These are phyloP conservation scores for Ophion obscuratus DNA, from an alignment of 2,888 invertebrate genomes.

Conservation along the genomic window DNA sequence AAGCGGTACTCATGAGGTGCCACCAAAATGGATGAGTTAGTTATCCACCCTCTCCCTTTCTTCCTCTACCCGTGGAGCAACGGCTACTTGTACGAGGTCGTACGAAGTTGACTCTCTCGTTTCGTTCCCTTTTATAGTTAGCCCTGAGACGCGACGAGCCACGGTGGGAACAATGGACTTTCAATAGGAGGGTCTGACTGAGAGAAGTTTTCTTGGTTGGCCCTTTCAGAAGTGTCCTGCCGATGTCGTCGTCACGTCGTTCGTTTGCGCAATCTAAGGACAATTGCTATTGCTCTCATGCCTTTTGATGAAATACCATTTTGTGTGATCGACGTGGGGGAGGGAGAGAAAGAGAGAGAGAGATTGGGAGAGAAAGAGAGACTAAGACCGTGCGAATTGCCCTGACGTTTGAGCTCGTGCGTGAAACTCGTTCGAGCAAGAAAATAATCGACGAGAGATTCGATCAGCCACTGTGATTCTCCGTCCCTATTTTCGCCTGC, in stretches of 20 bases:
- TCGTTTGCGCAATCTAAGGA: slow-evolving; percentile 16
- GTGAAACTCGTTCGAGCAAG: slow-evolving; percentile 33
- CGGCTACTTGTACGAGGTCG: not conserved
- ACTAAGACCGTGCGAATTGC: slow-evolving; percentile 24
- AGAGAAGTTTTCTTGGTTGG: slow-evolving; percentile 22
- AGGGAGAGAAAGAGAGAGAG: slow-evolving; percentile 4
- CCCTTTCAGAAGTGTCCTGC: slow-evolving; percentile 27
- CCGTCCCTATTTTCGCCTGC: slow-evolving; percentile 20
- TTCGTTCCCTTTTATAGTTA: not conserved
- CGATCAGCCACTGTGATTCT: slow-evolving; percentile 27
- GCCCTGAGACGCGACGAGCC: slow-evolving; percentile 33
- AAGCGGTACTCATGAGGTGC: no score
- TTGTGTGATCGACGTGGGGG: not conserved
- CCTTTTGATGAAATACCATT: slow-evolving; percentile 27
- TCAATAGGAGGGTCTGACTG: slow-evolving; percentile 19
- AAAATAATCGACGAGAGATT: slow-evolving; percentile 49
- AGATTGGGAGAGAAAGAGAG: not conserved
- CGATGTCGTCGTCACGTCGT: slow-evolving; percentile 11
- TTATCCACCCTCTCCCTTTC: not conserved
- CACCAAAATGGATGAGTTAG: not conserved
- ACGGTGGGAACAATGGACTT: slow-evolving; percentile 53
- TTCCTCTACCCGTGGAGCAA: slow-evolving; percentile 15
- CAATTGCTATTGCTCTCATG: slow-evolving; percentile 29
- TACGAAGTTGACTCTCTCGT: slow-evolving; percentile 27
- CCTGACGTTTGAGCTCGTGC: slow-evolving; percentile 39